Evolutionary conservation across 1,140 invertebrate genomes (phyloP).

Genomic region (Diabrotica undecimpunctata): DNA sequence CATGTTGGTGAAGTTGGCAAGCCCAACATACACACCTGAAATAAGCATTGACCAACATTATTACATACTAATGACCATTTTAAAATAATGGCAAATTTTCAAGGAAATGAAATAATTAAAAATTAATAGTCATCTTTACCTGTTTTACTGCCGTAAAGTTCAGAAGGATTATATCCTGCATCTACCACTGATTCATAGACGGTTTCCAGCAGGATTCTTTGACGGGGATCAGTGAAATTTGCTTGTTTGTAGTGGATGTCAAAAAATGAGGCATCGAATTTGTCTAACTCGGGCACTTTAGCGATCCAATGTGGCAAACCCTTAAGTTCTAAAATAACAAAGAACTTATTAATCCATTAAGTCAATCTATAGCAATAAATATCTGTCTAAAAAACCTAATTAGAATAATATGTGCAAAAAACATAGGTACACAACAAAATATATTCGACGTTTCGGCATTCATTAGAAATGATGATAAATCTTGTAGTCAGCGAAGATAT

Average conservation of each 20-base stretch:
- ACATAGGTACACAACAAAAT: too few species aligned
- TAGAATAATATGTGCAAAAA: too few species aligned
- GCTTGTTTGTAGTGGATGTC: conserved; percentile 52
- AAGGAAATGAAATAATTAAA: too few species aligned
- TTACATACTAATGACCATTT: too few species aligned
- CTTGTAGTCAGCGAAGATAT: too few species aligned
- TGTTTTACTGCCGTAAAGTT: conserved; percentile 52
- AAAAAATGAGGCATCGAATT: conserved; percentile 59
- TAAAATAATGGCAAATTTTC: too few species aligned
- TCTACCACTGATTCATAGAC: conserved; percentile 50
- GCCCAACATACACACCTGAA: conserved; percentile 50
- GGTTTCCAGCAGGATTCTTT: conserved; percentile 51
- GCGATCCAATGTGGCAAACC: conserved; percentile 69
- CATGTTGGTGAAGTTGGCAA: conserved; percentile 56
- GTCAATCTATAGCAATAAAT: too few species aligned
- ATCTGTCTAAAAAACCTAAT: too few species aligned
- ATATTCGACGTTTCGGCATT: too few species aligned
- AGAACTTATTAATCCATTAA: too few species aligned
- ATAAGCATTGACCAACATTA: neutral
- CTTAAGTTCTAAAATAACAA: conserved; percentile 52
- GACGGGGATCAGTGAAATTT: conserved; percentile 54
- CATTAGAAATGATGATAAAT: too few species aligned
- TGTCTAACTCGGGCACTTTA: conserved; percentile 68
- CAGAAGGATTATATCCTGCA: conserved; percentile 49
- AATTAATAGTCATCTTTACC: conserved; percentile 45